Conservation (phyloP, 2,797 vertebrate genomes). For the Saxicola maurus region DNA sequence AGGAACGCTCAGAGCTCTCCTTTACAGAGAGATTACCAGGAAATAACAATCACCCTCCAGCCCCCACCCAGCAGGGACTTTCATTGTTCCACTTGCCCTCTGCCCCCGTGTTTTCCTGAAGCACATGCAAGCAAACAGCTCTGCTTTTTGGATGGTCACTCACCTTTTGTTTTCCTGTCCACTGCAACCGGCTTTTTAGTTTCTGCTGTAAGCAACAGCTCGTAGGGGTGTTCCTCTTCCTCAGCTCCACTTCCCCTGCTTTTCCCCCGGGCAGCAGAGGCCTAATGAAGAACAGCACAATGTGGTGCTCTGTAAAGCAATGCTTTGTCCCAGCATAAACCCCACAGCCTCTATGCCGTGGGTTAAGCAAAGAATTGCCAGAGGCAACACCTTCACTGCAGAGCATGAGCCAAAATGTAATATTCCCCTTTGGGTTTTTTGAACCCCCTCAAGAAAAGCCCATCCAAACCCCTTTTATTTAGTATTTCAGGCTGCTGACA, state of each 20-base stretch:
- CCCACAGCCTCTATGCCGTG: not conserved
- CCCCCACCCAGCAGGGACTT: not conserved
- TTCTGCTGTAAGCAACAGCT: slow-evolving; percentile 87
- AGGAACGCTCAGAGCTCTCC: not conserved
- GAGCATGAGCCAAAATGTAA: not conserved
- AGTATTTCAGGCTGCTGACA: not conserved
- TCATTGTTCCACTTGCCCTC: slow-evolving; percentile 4
- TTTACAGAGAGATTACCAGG: not conserved
- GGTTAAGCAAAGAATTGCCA: not conserved
- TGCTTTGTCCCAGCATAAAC: not conserved
- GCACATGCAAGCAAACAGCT: not conserved
- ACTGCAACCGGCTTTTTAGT: slow-evolving; percentile 79
- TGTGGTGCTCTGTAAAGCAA: not conserved
- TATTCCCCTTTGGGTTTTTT: fast-evolving
- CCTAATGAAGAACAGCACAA: slow-evolving; percentile 67
- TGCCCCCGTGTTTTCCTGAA: not conserved
- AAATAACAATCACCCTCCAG: slow-evolving; percentile 21
- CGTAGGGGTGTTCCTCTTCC: slow-evolving; percentile 89
- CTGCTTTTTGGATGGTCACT: not conserved
- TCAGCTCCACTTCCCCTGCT: slow-evolving; percentile 74
- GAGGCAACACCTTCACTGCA: not conserved
- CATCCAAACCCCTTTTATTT: not conserved
- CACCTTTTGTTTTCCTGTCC: slow-evolving; percentile 75
- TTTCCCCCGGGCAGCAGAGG: slow-evolving; percentile 74
- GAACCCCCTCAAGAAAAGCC: not conserved